Base-by-base conservation (phyloP, 2,888 invertebrate species). In the Labia minor region DNA sequence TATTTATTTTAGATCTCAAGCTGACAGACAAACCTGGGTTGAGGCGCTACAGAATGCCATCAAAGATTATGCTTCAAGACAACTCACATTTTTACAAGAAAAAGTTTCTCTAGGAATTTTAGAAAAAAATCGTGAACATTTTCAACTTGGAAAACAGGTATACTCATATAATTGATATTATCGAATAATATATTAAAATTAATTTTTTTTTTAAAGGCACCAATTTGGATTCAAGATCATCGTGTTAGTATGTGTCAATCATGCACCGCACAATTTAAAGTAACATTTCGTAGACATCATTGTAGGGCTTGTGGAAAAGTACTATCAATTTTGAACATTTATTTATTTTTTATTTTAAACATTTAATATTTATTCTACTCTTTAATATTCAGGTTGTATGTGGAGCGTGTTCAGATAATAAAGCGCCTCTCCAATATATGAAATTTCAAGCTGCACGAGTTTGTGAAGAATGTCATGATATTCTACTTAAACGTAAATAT, bases 231-330 rank as follows among this genome's bases (percentile, higher is more conserved):
- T 49, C 82, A 81, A 16, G 84, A 84, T 73, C 76, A 77, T n/a
- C 75, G 82, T 33, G 84, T 83, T 73, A 84, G 85, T 1, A 84
- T 83, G 80, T 86, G 86, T 73, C 85, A 85, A 79, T 75, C 82
- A 21, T 87, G 86, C 75, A 82, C 83, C 11, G 78, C 80, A 14
- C 82, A 82, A 72, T 86, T 86, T 74, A 84, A 84, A 1, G 79
- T 85, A 11, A 83, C 84, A 70, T 85, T 83, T 75, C 78, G 86
- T 67, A 78, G 86, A 69, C 86, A 86, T 73, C 86, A 86, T 74
- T 87, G 86, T 72, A 76, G 86, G 71, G 83, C 84, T 37, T 86
- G 86, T 78, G 86, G 86, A 67, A 83, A 84, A 76, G 85, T 85
- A 75, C 76, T 77, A 67, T 62, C n/a, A n/a, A n/a, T n/a, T n/a